Percentiles rank a stretch among this genome's conserved stretches.
phyloP scores from a whole-genome alignment of 1,140 invertebrate genomes.

The Anastrepha obliqua region DNA sequence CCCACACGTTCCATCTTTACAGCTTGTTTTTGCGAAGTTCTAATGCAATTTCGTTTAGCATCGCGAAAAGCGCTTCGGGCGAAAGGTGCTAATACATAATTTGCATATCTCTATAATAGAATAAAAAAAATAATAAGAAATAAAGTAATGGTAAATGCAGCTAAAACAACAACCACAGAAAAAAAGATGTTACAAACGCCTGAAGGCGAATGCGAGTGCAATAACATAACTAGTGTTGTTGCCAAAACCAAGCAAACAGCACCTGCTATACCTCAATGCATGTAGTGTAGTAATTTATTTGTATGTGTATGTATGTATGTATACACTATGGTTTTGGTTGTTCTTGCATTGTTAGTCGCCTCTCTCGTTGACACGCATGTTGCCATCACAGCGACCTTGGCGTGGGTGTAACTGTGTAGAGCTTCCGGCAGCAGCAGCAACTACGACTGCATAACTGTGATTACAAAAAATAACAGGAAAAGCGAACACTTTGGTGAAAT shows the following conservation, averaged over 20 bases:
- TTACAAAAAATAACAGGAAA: neutral
- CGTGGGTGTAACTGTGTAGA: neutral
- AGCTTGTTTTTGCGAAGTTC: neutral
- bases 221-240: neutral
- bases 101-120: neutral
- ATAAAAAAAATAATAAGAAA: no score
- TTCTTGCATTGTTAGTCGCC: neutral
- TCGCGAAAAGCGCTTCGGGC: slow-evolving; percentile 18
- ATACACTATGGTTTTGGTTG: neutral
- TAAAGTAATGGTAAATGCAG: slow-evolving; percentile 4
- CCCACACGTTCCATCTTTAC: neutral
- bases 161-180: neutral
- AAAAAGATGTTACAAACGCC: neutral
- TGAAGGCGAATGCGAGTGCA: neutral
- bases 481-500: neutral
- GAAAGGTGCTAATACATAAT: slow-evolving; percentile 16
- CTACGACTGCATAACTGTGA: neutral
- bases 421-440: slow-evolving; percentile 3
- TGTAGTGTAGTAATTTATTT: neutral
- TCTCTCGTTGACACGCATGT: neutral
- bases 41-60: slow-evolving; percentile 13
- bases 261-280: no score
- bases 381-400: neutral
- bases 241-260: neutral
- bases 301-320: neutral